Conservation (phyloP, 2,888 invertebrate genomes). For the Phasia obesa region DNA sequence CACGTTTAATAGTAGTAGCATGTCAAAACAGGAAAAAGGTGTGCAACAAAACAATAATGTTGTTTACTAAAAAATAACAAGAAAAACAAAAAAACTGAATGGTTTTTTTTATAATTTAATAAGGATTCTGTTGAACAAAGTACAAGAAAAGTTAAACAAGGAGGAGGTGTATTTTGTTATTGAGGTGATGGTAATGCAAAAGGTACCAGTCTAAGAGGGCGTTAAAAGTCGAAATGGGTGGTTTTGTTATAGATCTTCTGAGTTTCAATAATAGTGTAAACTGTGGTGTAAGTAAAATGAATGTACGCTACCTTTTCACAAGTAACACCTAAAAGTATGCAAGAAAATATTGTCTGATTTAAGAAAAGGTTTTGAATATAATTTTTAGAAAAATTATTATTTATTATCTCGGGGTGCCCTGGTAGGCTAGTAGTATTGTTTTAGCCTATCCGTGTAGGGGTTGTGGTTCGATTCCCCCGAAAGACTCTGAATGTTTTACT, state of each 20-base stretch:
- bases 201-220: conserved; percentile 38
- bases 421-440: too few relatives aligned
- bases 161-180: conserved; percentile 50
- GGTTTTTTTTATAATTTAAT: conserved; percentile 66
- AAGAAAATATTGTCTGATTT: too few relatives aligned
- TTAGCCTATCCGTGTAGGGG: too few relatives aligned
- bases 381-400: too few relatives aligned
- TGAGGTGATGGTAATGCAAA: conserved; percentile 18
- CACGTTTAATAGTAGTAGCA: conserved; percentile 57
- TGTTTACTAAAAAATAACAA: conserved; percentile 44
- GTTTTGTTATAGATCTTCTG: conserved; percentile 28
- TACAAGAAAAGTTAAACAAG: conserved; percentile 55
- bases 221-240: conserved; percentile 62
- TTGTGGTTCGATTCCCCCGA: too few relatives aligned
- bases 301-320: not conserved
- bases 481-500: too few relatives aligned
- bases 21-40: conserved; percentile 71
- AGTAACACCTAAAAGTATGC: too few relatives aligned
- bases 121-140: conserved; percentile 34
- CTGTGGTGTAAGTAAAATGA: not conserved
- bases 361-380: too few relatives aligned
- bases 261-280: not conserved
- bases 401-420: too few relatives aligned
- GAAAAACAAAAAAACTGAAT: conserved; percentile 9
- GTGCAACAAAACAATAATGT: conserved; percentile 67